Evolutionary conservation across 1,140 invertebrate genomes (phyloP), one percentile per base, ranked within the genome.

Genomic region (Papilio dardanus): DNA sequence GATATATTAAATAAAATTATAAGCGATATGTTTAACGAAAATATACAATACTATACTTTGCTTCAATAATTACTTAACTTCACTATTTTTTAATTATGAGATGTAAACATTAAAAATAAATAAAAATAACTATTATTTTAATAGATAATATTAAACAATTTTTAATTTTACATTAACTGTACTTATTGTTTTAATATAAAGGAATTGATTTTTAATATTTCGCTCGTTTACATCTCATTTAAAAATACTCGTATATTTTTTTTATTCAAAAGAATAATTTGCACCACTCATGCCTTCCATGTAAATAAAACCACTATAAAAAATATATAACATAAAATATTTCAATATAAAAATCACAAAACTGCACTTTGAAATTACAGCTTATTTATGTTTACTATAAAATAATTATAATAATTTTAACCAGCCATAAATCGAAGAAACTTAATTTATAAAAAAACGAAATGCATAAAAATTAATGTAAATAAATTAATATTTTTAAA

Each of bases 211-310:
- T 40, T 28, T 19, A 21, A n/a, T n/a, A n/a, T n/a, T n/a, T n/a
- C n/a, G n/a, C n/a, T n/a, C n/a, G 10, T 68, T 68, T 40, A 68
- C 66, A 68, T 37, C 7, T 68, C 14, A 31, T 14, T 21, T 2
- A 33, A 37, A 37, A 68, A 68, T n/a, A n/a, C n/a, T n/a, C n/a
- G n/a, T n/a, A n/a, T n/a, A n/a, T n/a, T n/a, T n/a, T 69, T 76
- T 42, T 68, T 79, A 79, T 16, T 12, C 0, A 37, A 68, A 76
- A 76, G 21, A 74, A 78, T 77, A 67, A 79, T 77, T 71, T 85
- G 86, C 85, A 84, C 83, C 86, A 85, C 84, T 89, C 81, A 87
- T 84, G 88, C 88, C 90, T 92, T 92, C 88, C 88, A 90, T 92
- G 88, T 92, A 90, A 78, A 91, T 91, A 69, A 67, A 67, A 67